phyloP scores from a whole-genome alignment of 2,113 vertebrate species.

The Oreochromis spilurus region DNA sequence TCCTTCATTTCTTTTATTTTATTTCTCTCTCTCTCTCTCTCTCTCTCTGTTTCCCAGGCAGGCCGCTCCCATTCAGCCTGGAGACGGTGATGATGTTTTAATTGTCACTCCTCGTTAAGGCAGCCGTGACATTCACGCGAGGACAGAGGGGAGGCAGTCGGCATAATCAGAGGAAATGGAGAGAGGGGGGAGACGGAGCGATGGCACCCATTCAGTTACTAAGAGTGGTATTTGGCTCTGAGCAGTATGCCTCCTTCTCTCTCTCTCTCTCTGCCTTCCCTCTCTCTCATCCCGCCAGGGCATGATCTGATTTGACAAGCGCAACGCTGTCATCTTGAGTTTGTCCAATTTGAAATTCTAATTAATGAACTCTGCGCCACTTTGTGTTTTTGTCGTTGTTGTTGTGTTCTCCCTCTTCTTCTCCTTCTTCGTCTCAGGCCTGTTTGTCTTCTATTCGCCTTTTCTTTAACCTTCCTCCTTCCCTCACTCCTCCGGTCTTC shows the following conservation, averaged over 20 bases:
- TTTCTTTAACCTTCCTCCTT: slow-evolving; percentile 44
- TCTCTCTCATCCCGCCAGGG: slow-evolving; percentile 48
- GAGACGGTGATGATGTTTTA: slow-evolving; percentile 62
- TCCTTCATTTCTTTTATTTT: slow-evolving; percentile 11
- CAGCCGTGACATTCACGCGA: slow-evolving; percentile 55
- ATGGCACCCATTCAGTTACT: slow-evolving; percentile 61
- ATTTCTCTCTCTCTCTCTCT: neutral
- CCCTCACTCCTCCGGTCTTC: slow-evolving; percentile 1
- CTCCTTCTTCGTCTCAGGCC: slow-evolving; percentile 31
- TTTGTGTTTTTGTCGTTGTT: slow-evolving; percentile 57
- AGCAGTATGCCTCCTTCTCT: slow-evolving; percentile 50
- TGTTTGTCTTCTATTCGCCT: slow-evolving; percentile 62
- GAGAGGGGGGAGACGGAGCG: neutral
- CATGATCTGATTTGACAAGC: slow-evolving; percentile 77
- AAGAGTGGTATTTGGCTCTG: slow-evolving; percentile 62
- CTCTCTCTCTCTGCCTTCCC: slow-evolving; percentile 9
- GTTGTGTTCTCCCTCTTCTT: neutral
- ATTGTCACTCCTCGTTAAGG: slow-evolving; percentile 74
- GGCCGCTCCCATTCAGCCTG: slow-evolving; percentile 40
- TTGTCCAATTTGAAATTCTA: slow-evolving; percentile 79
- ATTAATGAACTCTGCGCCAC: slow-evolving; percentile 75
- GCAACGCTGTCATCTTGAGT: slow-evolving; percentile 73
- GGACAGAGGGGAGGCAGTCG: slow-evolving; percentile 36
- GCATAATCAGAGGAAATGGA: slow-evolving; percentile 62
- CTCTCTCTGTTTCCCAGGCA: neutral